Conservation (phyloP, 2,797 vertebrate species). For the Clarias platycephalus region DNA sequence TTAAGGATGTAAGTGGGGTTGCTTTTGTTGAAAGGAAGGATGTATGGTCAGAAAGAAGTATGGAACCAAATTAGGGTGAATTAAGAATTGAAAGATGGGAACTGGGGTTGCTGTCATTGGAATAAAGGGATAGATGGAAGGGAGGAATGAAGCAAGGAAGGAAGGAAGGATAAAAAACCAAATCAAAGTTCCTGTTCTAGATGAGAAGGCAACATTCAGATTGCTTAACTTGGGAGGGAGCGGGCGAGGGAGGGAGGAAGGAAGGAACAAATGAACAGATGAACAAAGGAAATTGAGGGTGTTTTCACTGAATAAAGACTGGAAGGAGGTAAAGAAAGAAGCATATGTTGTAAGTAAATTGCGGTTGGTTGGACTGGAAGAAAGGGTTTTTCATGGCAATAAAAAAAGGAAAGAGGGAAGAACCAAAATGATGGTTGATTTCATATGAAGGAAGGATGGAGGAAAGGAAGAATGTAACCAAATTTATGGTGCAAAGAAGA, state of each 20-base stretch:
- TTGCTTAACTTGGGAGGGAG: too few species aligned
- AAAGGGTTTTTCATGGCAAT: too few species aligned
- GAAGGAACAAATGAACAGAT: background rate
- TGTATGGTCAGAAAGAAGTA: too few species aligned
- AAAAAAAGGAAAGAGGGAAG: too few species aligned
- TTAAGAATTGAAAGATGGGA: too few species aligned
- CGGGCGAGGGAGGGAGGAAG: background rate
- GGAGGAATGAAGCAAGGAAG: background rate
- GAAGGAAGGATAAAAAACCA: background rate
- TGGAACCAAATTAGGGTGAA: background rate
- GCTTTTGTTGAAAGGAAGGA: background rate
- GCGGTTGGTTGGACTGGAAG: too few species aligned
- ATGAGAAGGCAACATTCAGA: too few species aligned
- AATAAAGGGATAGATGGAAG: background rate
- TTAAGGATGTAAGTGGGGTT: too few species aligned
- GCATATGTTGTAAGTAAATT: background rate
- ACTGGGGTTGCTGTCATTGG: background rate
- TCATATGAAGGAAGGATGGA: background rate
- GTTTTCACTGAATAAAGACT: too few species aligned
- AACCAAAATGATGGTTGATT: background rate
- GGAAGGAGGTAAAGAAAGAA: background rate
- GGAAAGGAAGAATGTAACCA: background rate
- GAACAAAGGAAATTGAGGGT: background rate
- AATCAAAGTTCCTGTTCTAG: too few species aligned
- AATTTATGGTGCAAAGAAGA: background rate